Evolutionary conservation across 2,888 invertebrate species (phyloP).

Genomic region (Teleiodes luculella): DNA sequence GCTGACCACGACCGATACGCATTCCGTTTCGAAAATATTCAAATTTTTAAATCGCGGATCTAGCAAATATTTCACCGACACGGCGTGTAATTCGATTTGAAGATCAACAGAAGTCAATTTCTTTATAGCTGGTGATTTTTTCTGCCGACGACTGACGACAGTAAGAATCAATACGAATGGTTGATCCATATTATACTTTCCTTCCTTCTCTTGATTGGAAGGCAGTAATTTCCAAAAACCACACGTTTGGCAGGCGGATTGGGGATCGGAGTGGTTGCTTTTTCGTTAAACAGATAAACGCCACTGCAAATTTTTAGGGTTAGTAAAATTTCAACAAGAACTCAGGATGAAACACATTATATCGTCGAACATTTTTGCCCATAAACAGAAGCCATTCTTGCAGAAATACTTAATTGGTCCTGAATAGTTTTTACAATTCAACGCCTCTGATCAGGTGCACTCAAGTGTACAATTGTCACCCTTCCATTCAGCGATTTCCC

Average conservation of each 20-base stretch:
- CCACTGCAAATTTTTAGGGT: too few species aligned
- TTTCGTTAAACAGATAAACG: too few species aligned
- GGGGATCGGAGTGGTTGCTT: too few species aligned
- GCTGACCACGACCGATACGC: constrained; percentile 26
- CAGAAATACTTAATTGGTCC: constrained; percentile 7
- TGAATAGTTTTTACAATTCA: constrained; percentile 20
- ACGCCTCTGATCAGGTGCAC: constrained; percentile 29
- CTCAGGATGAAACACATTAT: too few species aligned
- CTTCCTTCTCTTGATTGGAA: too few species aligned
- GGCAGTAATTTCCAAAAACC: too few species aligned
- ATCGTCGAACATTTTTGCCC: too few species aligned
- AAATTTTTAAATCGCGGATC: not conserved
- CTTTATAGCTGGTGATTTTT: not conserved
- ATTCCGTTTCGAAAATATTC: constrained; percentile 22
- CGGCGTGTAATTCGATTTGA: not conserved
- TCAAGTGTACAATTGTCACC: constrained; percentile 27
- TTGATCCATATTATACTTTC: too few species aligned
- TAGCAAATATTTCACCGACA: not conserved
- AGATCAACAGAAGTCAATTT: not conserved
- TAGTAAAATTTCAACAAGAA: too few species aligned
- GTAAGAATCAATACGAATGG: too few species aligned
- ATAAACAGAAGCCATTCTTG: not conserved
- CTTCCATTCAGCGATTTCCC: constrained; percentile 34
- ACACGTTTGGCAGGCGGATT: too few species aligned
- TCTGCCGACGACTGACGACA: too few species aligned